phyloP scores from a whole-genome alignment of 2,113 vertebrate species.

The Mastomys coucha region DNA sequence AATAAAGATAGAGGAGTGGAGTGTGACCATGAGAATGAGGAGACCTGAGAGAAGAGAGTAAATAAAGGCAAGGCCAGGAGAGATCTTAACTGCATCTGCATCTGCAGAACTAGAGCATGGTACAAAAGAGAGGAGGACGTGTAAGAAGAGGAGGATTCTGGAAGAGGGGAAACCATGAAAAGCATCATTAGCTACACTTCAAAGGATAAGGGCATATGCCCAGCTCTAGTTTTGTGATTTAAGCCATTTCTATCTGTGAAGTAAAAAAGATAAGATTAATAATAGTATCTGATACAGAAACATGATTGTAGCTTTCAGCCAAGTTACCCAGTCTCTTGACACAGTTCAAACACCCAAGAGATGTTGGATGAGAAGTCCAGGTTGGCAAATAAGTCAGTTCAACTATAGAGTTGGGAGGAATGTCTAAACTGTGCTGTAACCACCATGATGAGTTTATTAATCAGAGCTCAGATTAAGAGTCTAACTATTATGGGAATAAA shows the following conservation, averaged over 20 bases:
- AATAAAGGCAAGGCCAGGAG: background rate
- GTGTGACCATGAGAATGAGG: background rate
- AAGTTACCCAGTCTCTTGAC: slow-evolving; percentile 41
- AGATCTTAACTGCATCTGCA: background rate
- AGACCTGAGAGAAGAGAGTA: background rate
- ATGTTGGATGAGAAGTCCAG: slow-evolving; percentile 15
- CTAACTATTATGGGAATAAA: slow-evolving; percentile 14
- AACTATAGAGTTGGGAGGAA: background rate
- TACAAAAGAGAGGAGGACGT: background rate
- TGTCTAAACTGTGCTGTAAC: background rate
- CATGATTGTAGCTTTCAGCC: background rate
- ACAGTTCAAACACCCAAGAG: background rate
- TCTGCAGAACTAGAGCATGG: background rate
- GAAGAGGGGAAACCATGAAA: background rate
- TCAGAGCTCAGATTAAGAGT: slow-evolving; percentile 6
- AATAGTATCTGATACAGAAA: slow-evolving; percentile 49
- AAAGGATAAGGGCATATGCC: slow-evolving; percentile 35
- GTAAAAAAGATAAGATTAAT: slow-evolving; percentile 58
- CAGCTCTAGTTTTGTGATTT: background rate
- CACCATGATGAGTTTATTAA: slow-evolving; percentile 17
- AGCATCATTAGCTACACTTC: slow-evolving; percentile 25
- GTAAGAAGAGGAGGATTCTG: background rate
- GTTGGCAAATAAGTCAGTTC: slow-evolving; percentile 20
- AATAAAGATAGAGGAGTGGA: slow-evolving; percentile 22
- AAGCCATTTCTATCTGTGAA: slow-evolving; percentile 50